These are phyloP conservation scores for Ceratina japonica DNA, from an alignment of 1,140 invertebrate genomes.

Conservation along the genomic window DNA sequence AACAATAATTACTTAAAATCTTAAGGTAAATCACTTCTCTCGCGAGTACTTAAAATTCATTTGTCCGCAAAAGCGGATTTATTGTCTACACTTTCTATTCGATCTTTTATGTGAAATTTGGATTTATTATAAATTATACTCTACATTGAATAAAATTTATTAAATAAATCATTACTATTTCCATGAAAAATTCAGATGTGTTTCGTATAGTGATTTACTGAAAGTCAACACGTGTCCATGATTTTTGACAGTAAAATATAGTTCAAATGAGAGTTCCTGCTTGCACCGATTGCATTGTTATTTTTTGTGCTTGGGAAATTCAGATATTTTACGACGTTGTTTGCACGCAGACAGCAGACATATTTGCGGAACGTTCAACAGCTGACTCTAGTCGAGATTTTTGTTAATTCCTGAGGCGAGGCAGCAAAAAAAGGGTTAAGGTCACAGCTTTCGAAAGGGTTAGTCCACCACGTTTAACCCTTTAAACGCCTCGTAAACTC, in stretches of 20 bases:
- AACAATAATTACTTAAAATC: neutral
- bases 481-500: slow-evolving; percentile 34
- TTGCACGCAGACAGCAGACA: neutral
- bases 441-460: slow-evolving; percentile 4
- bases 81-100: too few species aligned
- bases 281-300: too few species aligned
- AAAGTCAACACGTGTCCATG: neutral
- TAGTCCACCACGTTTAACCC: slow-evolving; percentile 28
- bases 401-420: slow-evolving; percentile 1
- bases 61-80: neutral
- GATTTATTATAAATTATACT: too few species aligned
- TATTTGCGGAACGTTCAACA: neutral
- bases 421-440: neutral
- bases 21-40: slow-evolving; percentile 8
- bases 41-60: neutral
- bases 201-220: neutral
- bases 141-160: too few species aligned
- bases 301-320: too few species aligned
- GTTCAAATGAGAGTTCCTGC: neutral
- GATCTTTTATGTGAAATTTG: too few species aligned
- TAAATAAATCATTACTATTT: too few species aligned
- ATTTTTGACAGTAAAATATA: neutral
- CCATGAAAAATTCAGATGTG: neutral
- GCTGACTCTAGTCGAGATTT: too few species aligned
- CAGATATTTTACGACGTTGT: neutral